Base-by-base conservation (phyloP, 2,797 vertebrate genomes). In the Dicrostonyx torquatus region DNA sequence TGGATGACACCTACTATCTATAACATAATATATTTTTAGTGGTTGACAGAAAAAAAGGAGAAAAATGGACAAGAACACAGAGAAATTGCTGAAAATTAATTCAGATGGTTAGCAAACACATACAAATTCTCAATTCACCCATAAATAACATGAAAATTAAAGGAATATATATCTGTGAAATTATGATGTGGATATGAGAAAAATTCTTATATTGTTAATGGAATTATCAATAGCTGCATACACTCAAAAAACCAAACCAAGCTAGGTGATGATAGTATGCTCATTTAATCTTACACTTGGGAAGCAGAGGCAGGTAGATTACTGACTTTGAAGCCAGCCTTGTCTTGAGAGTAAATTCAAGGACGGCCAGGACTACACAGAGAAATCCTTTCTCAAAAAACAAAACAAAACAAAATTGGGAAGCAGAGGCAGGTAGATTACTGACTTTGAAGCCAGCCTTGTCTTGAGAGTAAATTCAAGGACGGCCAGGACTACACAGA, bases 11-110 rank as follows among this genome's bases (percentile, higher is more conserved):
- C 40, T 87, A 75, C 40, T 84, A 53, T 68, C 10, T 79, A 15
- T 68, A 29, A 60, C 68, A 31, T 37, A 78, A 80, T 43, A 40
- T 11, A 76, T 89, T 86, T 95, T 50, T 89, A 86, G 86, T 11
- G 87, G 37, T 88, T 92, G 72, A 34, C 24, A 85, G 83, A 60
- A 91, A 82, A 73, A 72, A 82, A 73, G 73, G n/a, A 80, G n/a
- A 87, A 93, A 88, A 93, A 58, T n/a, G 24, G 64, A 6, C 10
- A 80, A 89, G 15, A 5, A 3, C 76, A 50, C 76, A 68, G 34
- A 53, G 10, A 94, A 64, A 89, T 75, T 66, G 64, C 1, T 66
- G 53, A 22, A 89, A 89, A 86, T 17, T 55, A 64, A n/a, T 62
- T 91, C 0, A 48, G 31, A 10, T 76, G 55, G 18, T 50, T 85